Conservation (phyloP, 1,140 invertebrate genomes). For the Drosophila biarmipes region DNA sequence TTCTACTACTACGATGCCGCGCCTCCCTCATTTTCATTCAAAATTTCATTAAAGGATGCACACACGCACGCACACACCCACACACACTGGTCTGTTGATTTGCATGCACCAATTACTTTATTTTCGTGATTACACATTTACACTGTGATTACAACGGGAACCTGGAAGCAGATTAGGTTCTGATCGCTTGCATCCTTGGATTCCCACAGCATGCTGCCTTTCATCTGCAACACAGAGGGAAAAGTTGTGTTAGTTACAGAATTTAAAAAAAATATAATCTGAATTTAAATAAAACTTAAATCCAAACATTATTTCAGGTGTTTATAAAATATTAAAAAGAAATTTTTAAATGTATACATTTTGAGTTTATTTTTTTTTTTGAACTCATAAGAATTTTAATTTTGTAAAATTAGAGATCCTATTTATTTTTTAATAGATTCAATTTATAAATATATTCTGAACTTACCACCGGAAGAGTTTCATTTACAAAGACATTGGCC, state of each 20-base stretch:
- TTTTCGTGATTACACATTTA: constrained; percentile 63
- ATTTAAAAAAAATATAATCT: too few relatives aligned
- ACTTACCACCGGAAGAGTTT: constrained; percentile 72
- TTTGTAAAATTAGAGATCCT: too few relatives aligned
- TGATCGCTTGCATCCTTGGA: constrained; percentile 60
- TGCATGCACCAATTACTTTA: constrained; percentile 80
- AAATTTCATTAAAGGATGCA: constrained; percentile 75
- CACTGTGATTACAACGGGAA: constrained; percentile 69
- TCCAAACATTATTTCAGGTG: too few relatives aligned
- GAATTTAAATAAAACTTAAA: too few relatives aligned
- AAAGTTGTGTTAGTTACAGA: background rate
- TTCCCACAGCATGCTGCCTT: constrained; percentile 79
- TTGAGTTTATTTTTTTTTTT: too few relatives aligned
- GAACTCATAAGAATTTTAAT: too few relatives aligned
- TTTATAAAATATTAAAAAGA: too few relatives aligned
- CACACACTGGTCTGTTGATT: constrained; percentile 35
- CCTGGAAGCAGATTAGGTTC: constrained; percentile 78
- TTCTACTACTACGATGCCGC: constrained; percentile 27
- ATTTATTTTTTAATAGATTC: too few relatives aligned
- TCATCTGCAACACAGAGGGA: constrained; percentile 47
- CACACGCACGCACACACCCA: constrained; percentile 17
- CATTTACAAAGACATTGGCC: constrained; percentile 70
- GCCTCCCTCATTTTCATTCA: constrained; percentile 64
- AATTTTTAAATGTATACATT: too few relatives aligned
- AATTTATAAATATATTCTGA: background rate